phyloP scores from a whole-genome alignment of 2,113 vertebrate species.

The Ivindomyrus marchei region DNA sequence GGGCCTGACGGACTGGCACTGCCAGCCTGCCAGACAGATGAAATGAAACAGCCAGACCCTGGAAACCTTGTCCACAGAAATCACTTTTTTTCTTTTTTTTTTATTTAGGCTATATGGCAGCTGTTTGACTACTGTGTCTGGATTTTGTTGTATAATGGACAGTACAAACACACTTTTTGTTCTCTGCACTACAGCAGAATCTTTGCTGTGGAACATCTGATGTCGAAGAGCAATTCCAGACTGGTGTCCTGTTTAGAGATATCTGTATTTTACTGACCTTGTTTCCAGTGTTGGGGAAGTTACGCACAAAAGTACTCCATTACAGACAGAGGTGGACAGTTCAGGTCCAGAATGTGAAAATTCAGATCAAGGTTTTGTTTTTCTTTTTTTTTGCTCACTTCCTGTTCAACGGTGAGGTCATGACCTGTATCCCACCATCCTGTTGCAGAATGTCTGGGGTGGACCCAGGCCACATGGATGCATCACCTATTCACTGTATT shows the following conservation, averaged over 20 bases:
- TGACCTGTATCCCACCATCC: neutral
- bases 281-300: too few relatives aligned
- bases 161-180: neutral
- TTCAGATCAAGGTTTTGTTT: too few relatives aligned
- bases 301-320: too few relatives aligned
- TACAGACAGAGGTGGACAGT: neutral
- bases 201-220: neutral
- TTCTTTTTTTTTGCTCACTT: neutral
- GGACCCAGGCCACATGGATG: neutral
- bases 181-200: neutral
- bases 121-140: neutral
- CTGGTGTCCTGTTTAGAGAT: neutral
- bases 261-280: neutral
- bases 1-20: neutral
- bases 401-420: neutral
- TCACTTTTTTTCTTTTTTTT: neutral
- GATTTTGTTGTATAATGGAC: neutral
- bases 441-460: neutral
- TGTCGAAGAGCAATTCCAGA: neutral
- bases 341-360: too few relatives aligned
- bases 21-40: neutral
- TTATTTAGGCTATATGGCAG: neutral
- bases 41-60: neutral
- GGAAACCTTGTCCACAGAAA: neutral
- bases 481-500: neutral